Base-by-base conservation (phyloP, 2,888 invertebrate species). In the Drosophila yooni region DNA sequence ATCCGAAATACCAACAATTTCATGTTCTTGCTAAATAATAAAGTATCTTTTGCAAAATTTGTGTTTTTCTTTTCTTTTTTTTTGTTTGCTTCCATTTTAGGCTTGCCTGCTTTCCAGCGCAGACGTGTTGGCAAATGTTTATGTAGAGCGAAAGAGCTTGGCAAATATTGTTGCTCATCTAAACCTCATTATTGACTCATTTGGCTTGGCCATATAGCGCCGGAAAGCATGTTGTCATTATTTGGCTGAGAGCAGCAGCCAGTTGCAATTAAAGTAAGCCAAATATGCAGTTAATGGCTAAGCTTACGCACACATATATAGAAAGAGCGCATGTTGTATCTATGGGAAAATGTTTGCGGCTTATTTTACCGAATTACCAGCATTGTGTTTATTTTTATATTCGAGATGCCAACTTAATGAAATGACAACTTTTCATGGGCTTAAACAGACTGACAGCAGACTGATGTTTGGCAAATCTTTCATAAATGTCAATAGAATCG, bases 151-250 rank as follows among this genome's bases (percentile, higher is more conserved):
- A 51, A 62, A 73, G 64, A 70, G 71, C 64, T 50, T 48, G 66
- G 60, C 70, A 87, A 81, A 83, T 77, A 82, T 63, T 71, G 70
- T 64, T 72, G 84, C 78, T 82, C 82, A 82, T 84, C 76, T 72
- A 75, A 83, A 69, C 76, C 79, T 76, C 86, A 79, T 85, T 85
- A 85, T 88, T 85, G 84, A 88, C 84, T 81, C 88, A 79, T 85
- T 85, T 79, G 67, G 74, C 38, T 38, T 67, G 70, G 52, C 67
- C 73, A 70, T 72, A 81, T 84, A 81, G 68, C 79, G 86, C 73
- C 83, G 56, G 70, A 52, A 88, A 85, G 88, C 85, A 88, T 88
- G 88, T 79, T 81, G 83, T 84, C 83, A 81, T 83, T 82, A 82
- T 87, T 75, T 71, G 58, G 79, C 51, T 76, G 76, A 78, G 79